Conservation (phyloP, 2,113 vertebrate genomes). For the Anguilla rostrata region DNA sequence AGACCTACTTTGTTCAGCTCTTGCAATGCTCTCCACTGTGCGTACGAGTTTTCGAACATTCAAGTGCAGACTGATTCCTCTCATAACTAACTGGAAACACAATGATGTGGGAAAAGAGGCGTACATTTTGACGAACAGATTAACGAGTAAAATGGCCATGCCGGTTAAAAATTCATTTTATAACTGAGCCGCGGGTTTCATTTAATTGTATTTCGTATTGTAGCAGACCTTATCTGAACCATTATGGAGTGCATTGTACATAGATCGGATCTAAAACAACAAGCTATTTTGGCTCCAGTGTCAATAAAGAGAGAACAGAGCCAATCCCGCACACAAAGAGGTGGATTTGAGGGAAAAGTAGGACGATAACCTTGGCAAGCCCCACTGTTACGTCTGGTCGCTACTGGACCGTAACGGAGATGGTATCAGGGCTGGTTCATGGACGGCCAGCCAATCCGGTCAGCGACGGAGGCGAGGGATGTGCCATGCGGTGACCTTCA, state of each 20-base stretch:
- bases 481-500: not conserved
- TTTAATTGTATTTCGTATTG: not conserved
- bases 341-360: not conserved
- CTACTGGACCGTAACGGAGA: not conserved
- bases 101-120: not conserved
- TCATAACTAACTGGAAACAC: not conserved
- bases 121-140: not conserved
- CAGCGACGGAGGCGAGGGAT: not conserved
- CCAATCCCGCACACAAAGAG: not conserved
- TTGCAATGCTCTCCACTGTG: not conserved
- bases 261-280: not conserved
- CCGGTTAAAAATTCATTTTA: not conserved
- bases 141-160: not conserved
- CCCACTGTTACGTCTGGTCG: not conserved
- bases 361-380: not conserved
- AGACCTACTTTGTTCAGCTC: not conserved
- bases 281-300: not conserved
- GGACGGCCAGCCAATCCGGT: not conserved
- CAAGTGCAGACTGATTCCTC: not conserved
- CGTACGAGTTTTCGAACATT: not conserved
- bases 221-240: not conserved
- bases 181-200: not conserved
- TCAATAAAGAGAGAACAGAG: not conserved
- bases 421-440: constrained; percentile 8
- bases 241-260: not conserved